Evolutionary conservation across 2,113 vertebrate genomes (phyloP), one percentile per base, ranked within the genome.

Genomic region (Aphyosemion australe): DNA sequence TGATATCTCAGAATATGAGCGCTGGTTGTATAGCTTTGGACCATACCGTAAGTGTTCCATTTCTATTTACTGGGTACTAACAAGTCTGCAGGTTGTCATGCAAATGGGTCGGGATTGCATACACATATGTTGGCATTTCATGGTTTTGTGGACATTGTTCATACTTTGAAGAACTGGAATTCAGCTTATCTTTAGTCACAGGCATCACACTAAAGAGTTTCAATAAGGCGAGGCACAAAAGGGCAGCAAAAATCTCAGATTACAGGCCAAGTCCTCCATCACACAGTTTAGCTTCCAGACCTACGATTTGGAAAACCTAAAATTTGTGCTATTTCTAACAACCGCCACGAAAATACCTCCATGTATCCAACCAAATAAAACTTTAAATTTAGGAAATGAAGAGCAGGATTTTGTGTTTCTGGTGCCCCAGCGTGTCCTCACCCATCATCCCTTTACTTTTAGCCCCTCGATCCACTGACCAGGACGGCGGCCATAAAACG

Each of bases 21-120:
- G 90, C 83, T 93, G 92, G 93, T 88, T 84, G 85, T 87, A 91
- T 89, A 90, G 89, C 89, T 86, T 84, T 86, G 91, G 91, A 90
- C 86, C 89, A 18, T 82, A 90, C 84, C 82, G 93, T 94, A 93
- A 94, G 93, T 94, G 85, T 80, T 81, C 64, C 54, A 20, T 87
- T 86, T 88, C 72, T 79, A 15, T 79, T 80, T 46, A 55, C 14
- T 52, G 69, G 79, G 74, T 63, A 84, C 78, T 85, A 81, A 85
- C 82, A 66, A 14, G 19, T 34, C 45, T 55, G 75, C 19, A n/a
- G 54, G 37, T 68, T 64, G 51, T 67, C 21, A 62, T 50, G 34
- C 45, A 26, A 46, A 31, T 13, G n/a, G 34, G 54, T 41, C 57
- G 47, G 59, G 46, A 67, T 50, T 39, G 9, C 41, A 54, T 26